Evolutionary conservation across 1,140 invertebrate genomes (phyloP), one percentile per base, ranked within the genome.

Genomic region (Drosophila kepulauana): DNA sequence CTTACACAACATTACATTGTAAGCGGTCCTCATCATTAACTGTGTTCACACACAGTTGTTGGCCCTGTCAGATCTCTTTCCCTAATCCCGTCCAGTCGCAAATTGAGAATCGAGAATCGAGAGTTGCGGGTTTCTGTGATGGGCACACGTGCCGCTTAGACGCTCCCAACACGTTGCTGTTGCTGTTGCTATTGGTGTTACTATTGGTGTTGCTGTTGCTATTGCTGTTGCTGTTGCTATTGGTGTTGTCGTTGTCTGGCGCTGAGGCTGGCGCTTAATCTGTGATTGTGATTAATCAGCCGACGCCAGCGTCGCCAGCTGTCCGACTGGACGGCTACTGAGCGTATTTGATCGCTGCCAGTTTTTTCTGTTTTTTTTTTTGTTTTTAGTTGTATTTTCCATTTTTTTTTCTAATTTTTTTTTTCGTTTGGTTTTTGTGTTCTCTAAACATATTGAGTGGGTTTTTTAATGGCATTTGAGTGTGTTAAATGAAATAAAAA

Each of bases 211-310:
- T 41, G 25, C 28, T 54, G 8, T 13, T 7, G 30, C 13, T 16
- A 6, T 20, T 13, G 25, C 2, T 33, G 11, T 13, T 5, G 30
- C 35, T 41, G 10, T 38, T 38, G 35, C 35, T 38, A 10, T 38
- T 38, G 8, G 7, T 38, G 16, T 58, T 41, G 28, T 56, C 30
- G 57, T 30, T 63, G 64, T 68, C 64, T 74, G 54, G 62, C 61
- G 58, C 76, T 71, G 82, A 15, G 46, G 30, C 62, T 64, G 63
- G 85, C 85, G 85, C 85, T 81, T 89, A 89, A 88, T 88, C 85
- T 81, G 85, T 77, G 81, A 73, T 79, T 88, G 81, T 89, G 84
- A 88, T 88, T 88, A 88, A 88, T 88, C 78, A 80, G 81, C 52
- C 72, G 69, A 75, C 85, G 75, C 68, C 71, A 59, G 57, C 67